Base-by-base conservation (phyloP, 2,797 vertebrate species). In the Chaetodon trifasciatus region DNA sequence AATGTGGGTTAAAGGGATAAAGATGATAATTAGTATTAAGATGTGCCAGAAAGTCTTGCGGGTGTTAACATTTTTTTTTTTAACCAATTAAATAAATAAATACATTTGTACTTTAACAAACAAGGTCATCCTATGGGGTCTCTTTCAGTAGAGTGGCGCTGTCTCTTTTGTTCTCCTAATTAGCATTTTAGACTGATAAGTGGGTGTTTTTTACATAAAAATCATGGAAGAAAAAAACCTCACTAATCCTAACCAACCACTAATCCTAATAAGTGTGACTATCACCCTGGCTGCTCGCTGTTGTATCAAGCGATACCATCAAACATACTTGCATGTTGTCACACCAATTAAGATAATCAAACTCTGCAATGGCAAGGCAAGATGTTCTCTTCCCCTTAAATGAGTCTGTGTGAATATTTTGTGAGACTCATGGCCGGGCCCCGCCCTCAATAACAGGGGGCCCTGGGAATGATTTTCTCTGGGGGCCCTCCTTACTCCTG, bases 331-430 rank as follows among this genome's bases (percentile, higher is more conserved):
- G 17, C 10, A 58, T 47, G 7, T 65, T 1, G n/a, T 69, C 70
- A 37, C 16, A 81, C n/a, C 42, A 53, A 11, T 52, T 58, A 56
- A 17, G 15, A 63, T 60, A 23, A 35, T 63, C 5, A 67, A 46
- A 13, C 40, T 64, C 28, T 66, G 40, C 47, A 44, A 8, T n/a
- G 8, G n/a, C n/a, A 19, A 55, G 35, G 15, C 9, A 23, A 15
- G 8, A 8, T 55, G 10, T 24, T 7, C 7, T 49, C 50, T 74
- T 64, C n/a, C 10, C 21, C 32, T 42, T 2, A 44, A 35, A 52
- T 50, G 23, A 71, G 55, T n/a, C 35, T 52, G 8, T 32, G 35
- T 74, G 39, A 65, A 60, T 52, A 61, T 66, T 6, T 39, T 46
- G 10, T 44, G 17, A 24, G 63, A 49, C 57, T 46, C 53, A 60